phyloP scores from a whole-genome alignment of 2,888 invertebrate genomes.

The Rhodophaea formosa region DNA sequence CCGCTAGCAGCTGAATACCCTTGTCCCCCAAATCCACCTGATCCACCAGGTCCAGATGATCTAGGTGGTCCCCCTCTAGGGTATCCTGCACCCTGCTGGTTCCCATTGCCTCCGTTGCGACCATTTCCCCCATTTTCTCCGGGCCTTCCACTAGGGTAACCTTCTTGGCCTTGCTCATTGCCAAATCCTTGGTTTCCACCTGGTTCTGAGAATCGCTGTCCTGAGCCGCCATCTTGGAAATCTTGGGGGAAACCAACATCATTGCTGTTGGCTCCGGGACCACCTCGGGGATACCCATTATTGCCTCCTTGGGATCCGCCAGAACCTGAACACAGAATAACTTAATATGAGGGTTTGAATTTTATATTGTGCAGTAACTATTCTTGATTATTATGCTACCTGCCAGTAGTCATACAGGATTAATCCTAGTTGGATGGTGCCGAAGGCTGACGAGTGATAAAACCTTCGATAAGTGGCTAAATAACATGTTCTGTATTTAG shows the following conservation, averaged over 20 bases:
- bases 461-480: too few relatives aligned
- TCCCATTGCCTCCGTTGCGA: not conserved
- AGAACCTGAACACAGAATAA: conserved; percentile 20
- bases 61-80: not conserved
- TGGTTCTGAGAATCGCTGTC: conserved; percentile 25
- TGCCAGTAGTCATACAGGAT: too few relatives aligned
- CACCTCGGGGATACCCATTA: conserved; percentile 46
- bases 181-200: conserved; percentile 11
- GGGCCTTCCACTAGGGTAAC: conserved; percentile 41
- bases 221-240: conserved; percentile 19
- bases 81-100: not conserved
- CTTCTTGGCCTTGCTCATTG: conserved; percentile 23
- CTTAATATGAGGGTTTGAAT: conserved; percentile 1
- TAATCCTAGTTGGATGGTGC: too few relatives aligned
- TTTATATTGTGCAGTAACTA: too few relatives aligned
- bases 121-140: conserved; percentile 30
- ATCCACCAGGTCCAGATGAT: conserved; percentile 26
- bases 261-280: conserved; percentile 29
- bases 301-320: conserved; percentile 37
- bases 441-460: too few relatives aligned
- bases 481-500: too few relatives aligned
- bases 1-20: conserved; percentile 1
- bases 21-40: conserved; percentile 24
- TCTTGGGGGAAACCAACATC: conserved; percentile 22
- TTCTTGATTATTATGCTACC: too few relatives aligned